These are phyloP conservation scores for Pipistrellus pygmaeus DNA, from an alignment of 2,797 vertebrate genomes.

Conservation along the genomic window DNA sequence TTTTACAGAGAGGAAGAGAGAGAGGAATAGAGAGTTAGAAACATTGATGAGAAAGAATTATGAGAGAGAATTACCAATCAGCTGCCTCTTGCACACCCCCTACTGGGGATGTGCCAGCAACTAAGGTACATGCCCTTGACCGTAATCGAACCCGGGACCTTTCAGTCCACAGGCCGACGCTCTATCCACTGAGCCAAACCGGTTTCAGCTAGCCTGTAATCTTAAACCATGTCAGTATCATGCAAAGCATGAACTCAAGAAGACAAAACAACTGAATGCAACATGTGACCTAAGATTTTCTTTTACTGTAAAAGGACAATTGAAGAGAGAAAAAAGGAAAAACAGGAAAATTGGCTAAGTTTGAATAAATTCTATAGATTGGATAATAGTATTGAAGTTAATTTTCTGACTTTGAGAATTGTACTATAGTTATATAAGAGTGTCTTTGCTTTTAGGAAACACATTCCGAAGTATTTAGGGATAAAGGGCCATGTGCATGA, in stretches of 20 bases:
- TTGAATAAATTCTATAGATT: conserved; percentile 15
- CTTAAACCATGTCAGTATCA: conserved; percentile 10
- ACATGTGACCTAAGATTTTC: background rate
- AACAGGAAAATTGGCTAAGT: background rate
- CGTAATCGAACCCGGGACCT: too few relatives aligned
- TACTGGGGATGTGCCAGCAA: too few relatives aligned
- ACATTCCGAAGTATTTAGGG: conserved; percentile 4
- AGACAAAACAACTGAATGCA: background rate
- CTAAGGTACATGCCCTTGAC: too few relatives aligned
- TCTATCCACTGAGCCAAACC: too few relatives aligned
- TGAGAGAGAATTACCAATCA: too few relatives aligned
- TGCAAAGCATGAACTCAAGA: conserved; percentile 16
- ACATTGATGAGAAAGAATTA: too few relatives aligned
- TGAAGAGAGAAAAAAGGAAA: background rate
- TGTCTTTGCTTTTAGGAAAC: conserved; percentile 46
- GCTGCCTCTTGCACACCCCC: too few relatives aligned
- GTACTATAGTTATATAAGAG: background rate
- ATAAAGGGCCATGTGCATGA: conserved; percentile 90
- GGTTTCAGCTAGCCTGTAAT: background rate
- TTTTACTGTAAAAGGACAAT: conserved; percentile 8
- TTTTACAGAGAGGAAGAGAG: too few relatives aligned
- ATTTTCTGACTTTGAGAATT: conserved; percentile 39
- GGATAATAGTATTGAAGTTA: background rate
- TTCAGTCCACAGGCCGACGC: too few relatives aligned
- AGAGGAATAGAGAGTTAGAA: too few relatives aligned